These are phyloP conservation scores for Aspiorhynchus laticeps DNA, from an alignment of 2,113 vertebrate species.

Conservation along the genomic window DNA sequence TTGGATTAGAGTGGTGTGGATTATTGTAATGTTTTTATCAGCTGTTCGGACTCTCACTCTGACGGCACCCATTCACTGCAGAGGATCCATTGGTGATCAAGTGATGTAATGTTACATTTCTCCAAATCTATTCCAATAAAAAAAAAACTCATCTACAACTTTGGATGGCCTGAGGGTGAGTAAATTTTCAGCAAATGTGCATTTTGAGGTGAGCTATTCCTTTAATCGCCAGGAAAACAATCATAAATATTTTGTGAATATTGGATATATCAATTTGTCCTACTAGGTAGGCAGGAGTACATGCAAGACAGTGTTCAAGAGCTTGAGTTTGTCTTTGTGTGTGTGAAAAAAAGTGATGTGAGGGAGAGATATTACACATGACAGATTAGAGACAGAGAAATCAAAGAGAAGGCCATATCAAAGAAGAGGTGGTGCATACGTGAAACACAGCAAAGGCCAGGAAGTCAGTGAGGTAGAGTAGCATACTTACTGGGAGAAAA, in stretches of 20 bases:
- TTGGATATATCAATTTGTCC: neutral
- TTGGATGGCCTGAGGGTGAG: too few relatives aligned
- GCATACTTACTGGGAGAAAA: neutral
- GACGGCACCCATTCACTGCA: too few relatives aligned
- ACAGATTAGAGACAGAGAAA: neutral
- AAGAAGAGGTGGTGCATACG: neutral
- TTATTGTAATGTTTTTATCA: too few relatives aligned
- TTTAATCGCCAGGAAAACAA: neutral
- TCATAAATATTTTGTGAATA: neutral
- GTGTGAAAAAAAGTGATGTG: neutral
- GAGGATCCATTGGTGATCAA: too few relatives aligned
- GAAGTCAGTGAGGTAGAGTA: neutral
- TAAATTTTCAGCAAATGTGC: neutral
- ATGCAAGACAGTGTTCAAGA: neutral
- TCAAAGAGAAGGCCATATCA: conserved; percentile 6
- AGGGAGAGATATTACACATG: conserved; percentile 7
- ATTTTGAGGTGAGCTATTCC: neutral
- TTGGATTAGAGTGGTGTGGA: too few relatives aligned
- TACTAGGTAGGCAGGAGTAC: neutral
- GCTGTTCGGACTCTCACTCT: too few relatives aligned
- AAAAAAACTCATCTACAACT: too few relatives aligned
- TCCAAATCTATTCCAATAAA: too few relatives aligned
- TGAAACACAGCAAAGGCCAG: conserved; percentile 29
- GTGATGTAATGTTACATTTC: too few relatives aligned
- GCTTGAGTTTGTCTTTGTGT: neutral